phyloP scores from a whole-genome alignment of 2,888 invertebrate genomes.

The Tridacna crocea region DNA sequence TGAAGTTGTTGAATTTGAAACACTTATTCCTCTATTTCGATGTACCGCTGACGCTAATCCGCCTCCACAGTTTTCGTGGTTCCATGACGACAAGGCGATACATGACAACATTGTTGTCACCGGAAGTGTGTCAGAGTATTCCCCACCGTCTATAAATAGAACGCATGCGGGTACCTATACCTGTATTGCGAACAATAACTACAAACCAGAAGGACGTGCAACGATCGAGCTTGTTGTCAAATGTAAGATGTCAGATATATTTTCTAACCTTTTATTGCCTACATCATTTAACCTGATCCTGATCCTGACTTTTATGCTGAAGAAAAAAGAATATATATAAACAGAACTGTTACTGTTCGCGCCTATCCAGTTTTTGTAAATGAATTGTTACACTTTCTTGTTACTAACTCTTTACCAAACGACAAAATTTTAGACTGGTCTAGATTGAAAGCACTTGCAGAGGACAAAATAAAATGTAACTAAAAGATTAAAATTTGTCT shows the following conservation, averaged over 20 bases:
- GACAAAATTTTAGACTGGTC: no score
- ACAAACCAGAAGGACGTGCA: neutral
- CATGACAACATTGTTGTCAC: no score
- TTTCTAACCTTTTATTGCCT: neutral
- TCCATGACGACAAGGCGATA: neutral
- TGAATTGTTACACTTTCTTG: no score
- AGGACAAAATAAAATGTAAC: no score
- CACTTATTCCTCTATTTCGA: neutral
- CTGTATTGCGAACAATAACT: constrained; percentile 3
- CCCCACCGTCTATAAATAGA: neutral
- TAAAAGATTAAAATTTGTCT: no score
- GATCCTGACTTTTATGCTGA: no score
- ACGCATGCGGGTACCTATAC: neutral
- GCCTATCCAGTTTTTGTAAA: no score
- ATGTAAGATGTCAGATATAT: neutral
- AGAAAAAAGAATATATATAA: no score
- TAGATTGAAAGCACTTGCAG: no score
- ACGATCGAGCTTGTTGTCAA: neutral
- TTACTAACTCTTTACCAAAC: no score
- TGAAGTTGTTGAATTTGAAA: neutral
- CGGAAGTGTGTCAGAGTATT: neutral
- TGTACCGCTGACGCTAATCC: constrained; percentile 2
- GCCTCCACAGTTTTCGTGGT: neutral
- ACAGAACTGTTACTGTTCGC: no score
- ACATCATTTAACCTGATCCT: no score